phyloP scores from a whole-genome alignment of 1,140 invertebrate species.

The Eubasilissa regina region DNA sequence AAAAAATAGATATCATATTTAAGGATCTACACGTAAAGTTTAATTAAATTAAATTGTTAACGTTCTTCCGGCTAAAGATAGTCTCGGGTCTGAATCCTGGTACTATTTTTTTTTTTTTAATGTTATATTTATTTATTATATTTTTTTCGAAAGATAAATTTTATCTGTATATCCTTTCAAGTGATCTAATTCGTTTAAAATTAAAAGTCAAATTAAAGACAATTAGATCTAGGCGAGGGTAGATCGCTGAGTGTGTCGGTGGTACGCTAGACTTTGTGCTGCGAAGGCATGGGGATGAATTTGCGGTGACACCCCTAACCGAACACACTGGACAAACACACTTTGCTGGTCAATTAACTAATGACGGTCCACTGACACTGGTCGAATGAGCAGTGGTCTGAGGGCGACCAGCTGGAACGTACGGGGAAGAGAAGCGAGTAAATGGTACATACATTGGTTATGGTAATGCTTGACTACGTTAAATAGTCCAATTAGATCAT shows the following conservation, averaged over 20 bases:
- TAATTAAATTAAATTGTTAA: too few relatives aligned
- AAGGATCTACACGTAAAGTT: too few relatives aligned
- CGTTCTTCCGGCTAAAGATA: too few relatives aligned
- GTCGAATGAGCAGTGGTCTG: conserved; percentile 13
- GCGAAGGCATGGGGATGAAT: not conserved
- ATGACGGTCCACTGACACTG: conserved; percentile 40
- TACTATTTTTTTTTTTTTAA: too few relatives aligned
- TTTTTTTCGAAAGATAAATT: too few relatives aligned
- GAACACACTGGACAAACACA: conserved; percentile 45
- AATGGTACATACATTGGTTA: not conserved
- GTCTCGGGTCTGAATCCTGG: too few relatives aligned
- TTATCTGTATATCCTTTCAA: too few relatives aligned
- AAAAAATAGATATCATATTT: too few relatives aligned
- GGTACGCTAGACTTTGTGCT: conserved; percentile 7
- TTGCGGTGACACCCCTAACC: conserved; percentile 13
- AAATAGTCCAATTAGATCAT: not conserved
- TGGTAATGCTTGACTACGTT: not conserved
- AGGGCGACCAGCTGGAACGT: not conserved
- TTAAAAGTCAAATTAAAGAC: too few relatives aligned
- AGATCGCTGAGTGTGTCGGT: not conserved
- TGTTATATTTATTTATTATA: too few relatives aligned
- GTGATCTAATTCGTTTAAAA: too few relatives aligned
- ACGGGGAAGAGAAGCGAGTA: not conserved
- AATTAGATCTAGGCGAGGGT: conserved; percentile 24
- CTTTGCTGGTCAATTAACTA: conserved; percentile 57